Evolutionary conservation across 2,888 invertebrate genomes (phyloP), one percentile per base, ranked within the genome.

Genomic region (Agonopterix alstromeriana): DNA sequence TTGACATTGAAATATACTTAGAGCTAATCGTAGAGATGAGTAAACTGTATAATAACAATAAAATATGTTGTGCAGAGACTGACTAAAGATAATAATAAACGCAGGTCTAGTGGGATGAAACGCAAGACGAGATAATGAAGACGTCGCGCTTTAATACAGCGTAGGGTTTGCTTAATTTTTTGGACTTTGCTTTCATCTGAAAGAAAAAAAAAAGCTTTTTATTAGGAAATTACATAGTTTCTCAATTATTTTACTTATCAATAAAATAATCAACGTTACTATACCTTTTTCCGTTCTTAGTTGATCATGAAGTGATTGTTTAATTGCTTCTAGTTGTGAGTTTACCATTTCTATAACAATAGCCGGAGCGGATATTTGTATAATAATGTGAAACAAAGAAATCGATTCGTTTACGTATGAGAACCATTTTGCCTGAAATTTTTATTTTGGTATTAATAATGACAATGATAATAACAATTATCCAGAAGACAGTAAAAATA

Each of bases 1-100:
- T 27, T 17, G 17, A 17, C 17, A 17, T 27, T 27, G 3, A 27
- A 27, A 27, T 27, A 27, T 5, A 27, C 7, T 27, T 7, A 27
- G 27, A 27, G 5, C 27, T 12, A 42, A 12, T n/a, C 43, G 10
- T 43, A 36, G 8, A 47, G 27, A 43, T 47, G 47, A n/a, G 43
- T 47, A 9, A 47, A 43, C 38, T 47, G 47, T 10, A 47, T n/a
- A 10, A 47, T 8, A 17, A 47, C 47, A 27, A 47, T 47, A 38
- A 47, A 47, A 38, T 47, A 47, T 2, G 47, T 43, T 17, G 36
- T 38, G 36, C 43, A 47, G 10, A 47, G 2, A 10, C 36, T 43
- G 11, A 43, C 43, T n/a, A 47, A 9, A 38, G 47, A 43, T 10
- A 47, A 9, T 10, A 47, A 8, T 12, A 36, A 43, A 8, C 27